phyloP scores from a whole-genome alignment of 2,113 vertebrate species.

The Mormyrus iriodes region DNA sequence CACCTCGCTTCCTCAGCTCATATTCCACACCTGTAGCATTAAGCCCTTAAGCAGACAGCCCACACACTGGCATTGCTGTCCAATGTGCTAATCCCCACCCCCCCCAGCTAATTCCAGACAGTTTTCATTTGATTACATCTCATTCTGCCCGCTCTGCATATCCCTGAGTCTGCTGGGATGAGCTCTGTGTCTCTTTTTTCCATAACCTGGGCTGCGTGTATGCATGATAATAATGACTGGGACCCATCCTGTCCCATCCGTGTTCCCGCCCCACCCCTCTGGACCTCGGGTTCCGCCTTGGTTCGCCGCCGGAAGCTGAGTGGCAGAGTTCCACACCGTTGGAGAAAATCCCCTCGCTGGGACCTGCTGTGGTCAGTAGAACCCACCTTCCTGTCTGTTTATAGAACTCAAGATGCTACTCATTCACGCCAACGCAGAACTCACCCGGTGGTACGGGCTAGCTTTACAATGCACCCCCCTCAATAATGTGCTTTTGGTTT shows the following conservation, averaged over 20 bases:
- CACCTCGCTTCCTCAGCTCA: not conserved
- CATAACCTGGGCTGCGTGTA: not conserved
- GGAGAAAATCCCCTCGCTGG: conserved; percentile 6
- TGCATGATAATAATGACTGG: not conserved
- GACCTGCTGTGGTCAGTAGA: not conserved
- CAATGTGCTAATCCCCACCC: not conserved
- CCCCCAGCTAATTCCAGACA: not conserved
- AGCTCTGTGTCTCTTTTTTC: not conserved
- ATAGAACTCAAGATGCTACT: not conserved
- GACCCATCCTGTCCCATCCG: not conserved
- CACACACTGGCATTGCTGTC: not conserved
- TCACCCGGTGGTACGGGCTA: not conserved
- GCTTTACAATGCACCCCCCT: not conserved
- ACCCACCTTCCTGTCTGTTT: not conserved
- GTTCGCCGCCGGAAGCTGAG: not conserved
- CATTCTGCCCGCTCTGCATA: not conserved
- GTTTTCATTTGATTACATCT: not conserved
- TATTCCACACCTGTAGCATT: not conserved
- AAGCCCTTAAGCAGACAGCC: not conserved
- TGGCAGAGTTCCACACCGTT: not conserved
- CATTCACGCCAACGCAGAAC: not conserved
- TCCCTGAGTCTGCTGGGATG: not conserved
- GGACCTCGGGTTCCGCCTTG: not conserved
- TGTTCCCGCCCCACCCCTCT: not conserved
- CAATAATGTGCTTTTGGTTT: not conserved